Evolutionary conservation across 2,113 vertebrate species (phyloP).

Genomic region (Acanthisitta chloris): DNA sequence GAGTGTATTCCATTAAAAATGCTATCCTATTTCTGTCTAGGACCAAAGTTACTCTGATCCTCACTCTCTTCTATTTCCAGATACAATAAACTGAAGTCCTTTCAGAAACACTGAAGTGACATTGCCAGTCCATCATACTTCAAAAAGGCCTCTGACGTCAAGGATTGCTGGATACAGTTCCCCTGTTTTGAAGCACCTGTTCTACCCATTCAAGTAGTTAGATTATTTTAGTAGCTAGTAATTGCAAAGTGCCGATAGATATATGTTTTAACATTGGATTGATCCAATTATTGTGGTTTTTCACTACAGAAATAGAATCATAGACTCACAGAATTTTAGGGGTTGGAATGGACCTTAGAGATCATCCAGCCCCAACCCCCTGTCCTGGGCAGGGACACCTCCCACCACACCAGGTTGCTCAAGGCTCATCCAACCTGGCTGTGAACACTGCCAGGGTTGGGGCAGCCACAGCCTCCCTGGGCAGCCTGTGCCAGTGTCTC

Average conservation of each 20-base stretch:
- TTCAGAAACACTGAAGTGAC: constrained; percentile 25
- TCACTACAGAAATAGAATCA: background rate
- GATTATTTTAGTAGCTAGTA: too few relatives aligned
- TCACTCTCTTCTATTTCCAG: background rate
- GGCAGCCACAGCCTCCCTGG: too few relatives aligned
- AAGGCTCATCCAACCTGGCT: too few relatives aligned
- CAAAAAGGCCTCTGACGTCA: constrained; percentile 11
- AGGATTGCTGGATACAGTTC: background rate
- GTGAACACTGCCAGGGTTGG: too few relatives aligned
- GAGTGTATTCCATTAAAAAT: background rate
- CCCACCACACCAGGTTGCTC: too few relatives aligned
- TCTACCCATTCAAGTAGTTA: background rate
- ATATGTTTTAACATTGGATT: background rate
- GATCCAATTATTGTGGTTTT: background rate
- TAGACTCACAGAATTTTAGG: too few relatives aligned
- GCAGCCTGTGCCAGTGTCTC: too few relatives aligned
- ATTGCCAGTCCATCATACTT: constrained; percentile 7
- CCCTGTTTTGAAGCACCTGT: background rate
- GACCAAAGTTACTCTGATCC: background rate
- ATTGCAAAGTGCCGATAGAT: background rate
- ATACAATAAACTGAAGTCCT: background rate
- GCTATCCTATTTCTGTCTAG: background rate
- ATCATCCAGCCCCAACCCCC: too few relatives aligned
- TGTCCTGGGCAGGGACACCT: too few relatives aligned
- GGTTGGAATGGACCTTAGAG: too few relatives aligned